A percentile compares a stretch with the other conserved stretches of the same genome.
phyloP scores from a whole-genome alignment of 2,888 invertebrate genomes.

The Chrysopilus asiliformis region DNA sequence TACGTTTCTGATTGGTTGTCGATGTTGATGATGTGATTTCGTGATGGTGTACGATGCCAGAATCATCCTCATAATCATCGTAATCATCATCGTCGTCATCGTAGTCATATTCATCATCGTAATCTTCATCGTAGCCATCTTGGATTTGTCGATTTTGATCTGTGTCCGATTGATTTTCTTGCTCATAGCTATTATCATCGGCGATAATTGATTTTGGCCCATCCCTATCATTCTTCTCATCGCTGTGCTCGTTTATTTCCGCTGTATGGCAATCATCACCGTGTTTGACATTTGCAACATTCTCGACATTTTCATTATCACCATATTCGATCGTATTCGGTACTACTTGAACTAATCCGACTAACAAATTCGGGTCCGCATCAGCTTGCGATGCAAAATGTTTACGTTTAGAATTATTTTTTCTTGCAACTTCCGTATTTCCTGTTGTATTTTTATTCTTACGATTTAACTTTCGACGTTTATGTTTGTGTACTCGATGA shows the following conservation, averaged over 20 bases:
- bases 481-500: too few species aligned
- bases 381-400: too few species aligned
- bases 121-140: constrained; percentile 12
- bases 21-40: constrained; percentile 21
- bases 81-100: constrained; percentile 1
- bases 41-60: too few species aligned
- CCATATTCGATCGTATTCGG: too few species aligned
- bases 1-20: constrained; percentile 22
- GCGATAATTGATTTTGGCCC: not conserved
- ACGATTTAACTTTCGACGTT: constrained; percentile 1
- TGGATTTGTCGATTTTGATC: not conserved
- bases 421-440: too few species aligned
- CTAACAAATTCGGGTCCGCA: too few species aligned
- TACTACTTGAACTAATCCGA: too few species aligned
- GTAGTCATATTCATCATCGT: not conserved
- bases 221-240: not conserved
- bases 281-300: constrained; percentile 3
- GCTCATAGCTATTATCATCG: constrained; percentile 15
- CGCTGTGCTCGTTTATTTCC: not conserved
- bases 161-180: constrained; percentile 1
- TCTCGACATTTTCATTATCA: not conserved
- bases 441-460: not conserved
- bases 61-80: not conserved
- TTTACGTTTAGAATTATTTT: too few species aligned
- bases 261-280: not conserved